A percentile compares a stretch with the other conserved stretches of the same genome.
phyloP scores from a whole-genome alignment of 1,140 invertebrate genomes.

The Lordiphosa collinella region DNA sequence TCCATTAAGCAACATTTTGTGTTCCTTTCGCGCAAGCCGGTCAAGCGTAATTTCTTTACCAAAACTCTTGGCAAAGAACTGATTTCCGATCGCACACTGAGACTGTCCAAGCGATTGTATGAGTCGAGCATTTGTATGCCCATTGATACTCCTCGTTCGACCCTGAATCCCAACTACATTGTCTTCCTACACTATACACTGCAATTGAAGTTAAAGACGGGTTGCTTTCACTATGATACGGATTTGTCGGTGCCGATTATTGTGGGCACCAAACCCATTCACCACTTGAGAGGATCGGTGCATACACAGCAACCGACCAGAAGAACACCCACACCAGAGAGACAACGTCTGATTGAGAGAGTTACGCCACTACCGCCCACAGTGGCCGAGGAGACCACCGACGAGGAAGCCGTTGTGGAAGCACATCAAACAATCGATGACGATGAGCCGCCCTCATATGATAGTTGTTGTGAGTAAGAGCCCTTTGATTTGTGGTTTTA shows the following conservation, averaged over 20 bases:
- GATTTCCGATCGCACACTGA: slow-evolving; percentile 59
- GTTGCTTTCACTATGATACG: slow-evolving; percentile 71
- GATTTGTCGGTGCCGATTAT: slow-evolving; percentile 69
- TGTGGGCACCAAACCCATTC: slow-evolving; percentile 60
- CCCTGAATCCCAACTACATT: slow-evolving; percentile 71
- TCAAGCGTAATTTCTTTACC: slow-evolving; percentile 69
- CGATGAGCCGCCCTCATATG: slow-evolving; percentile 71
- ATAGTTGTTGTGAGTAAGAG: slow-evolving; percentile 63
- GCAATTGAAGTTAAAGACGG: slow-evolving; percentile 68
- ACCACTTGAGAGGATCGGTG: slow-evolving; percentile 30
- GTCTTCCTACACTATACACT: slow-evolving; percentile 72
- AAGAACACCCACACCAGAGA: slow-evolving; percentile 47
- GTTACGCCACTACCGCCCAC: slow-evolving; percentile 43
- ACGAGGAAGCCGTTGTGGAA: slow-evolving; percentile 19
- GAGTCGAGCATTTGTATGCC: slow-evolving; percentile 63
- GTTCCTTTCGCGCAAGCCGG: slow-evolving; percentile 68
- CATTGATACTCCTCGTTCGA: slow-evolving; percentile 68
- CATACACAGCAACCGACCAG: slow-evolving; percentile 43
- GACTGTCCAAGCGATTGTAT: slow-evolving; percentile 66
- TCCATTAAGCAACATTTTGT: slow-evolving; percentile 72
- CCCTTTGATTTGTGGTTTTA: neutral
- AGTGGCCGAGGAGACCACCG: slow-evolving; percentile 39
- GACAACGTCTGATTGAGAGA: slow-evolving; percentile 58
- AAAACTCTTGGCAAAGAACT: slow-evolving; percentile 58
- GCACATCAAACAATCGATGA: slow-evolving; percentile 48